phyloP scores from a whole-genome alignment of 2,888 invertebrate genomes.

The Dynastes grantii region DNA sequence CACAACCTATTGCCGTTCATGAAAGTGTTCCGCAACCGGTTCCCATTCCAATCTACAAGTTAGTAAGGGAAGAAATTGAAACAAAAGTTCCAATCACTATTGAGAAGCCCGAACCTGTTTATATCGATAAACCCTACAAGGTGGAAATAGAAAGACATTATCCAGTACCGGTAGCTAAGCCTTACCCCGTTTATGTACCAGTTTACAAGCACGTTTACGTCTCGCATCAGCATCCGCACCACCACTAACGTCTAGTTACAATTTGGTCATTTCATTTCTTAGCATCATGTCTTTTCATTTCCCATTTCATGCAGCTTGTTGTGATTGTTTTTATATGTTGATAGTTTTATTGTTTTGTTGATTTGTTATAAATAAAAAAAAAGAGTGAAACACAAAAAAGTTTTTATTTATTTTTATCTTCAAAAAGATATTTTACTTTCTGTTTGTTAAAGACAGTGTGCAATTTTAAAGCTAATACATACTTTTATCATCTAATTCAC shows the following conservation, averaged over 20 bases:
- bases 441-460: too few relatives aligned
- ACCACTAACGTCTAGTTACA: constrained; percentile 17
- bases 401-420: neutral
- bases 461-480: too few relatives aligned
- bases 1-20: constrained; percentile 84
- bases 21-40: constrained; percentile 82
- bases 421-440: too few relatives aligned
- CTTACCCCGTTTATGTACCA: constrained; percentile 83
- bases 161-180: constrained; percentile 77
- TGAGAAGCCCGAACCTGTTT: constrained; percentile 81
- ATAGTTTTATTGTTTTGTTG: constrained; percentile 34
- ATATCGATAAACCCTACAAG: constrained; percentile 83
- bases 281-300: constrained; percentile 25
- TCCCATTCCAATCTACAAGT: constrained; percentile 82
- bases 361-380: constrained; percentile 24
- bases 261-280: constrained; percentile 23
- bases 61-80: constrained; percentile 81
- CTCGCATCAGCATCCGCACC: constrained; percentile 36
- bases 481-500: too few relatives aligned
- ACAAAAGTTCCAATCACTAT: constrained; percentile 83
- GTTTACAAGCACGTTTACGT: constrained; percentile 81
- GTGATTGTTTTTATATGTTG: constrained; percentile 40
- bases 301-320: constrained; percentile 27
- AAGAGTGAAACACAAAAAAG: neutral
- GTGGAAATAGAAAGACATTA: constrained; percentile 84